Evolutionary conservation across 2,797 vertebrate genomes (phyloP).

Genomic region (Gorsachius magnificus): DNA sequence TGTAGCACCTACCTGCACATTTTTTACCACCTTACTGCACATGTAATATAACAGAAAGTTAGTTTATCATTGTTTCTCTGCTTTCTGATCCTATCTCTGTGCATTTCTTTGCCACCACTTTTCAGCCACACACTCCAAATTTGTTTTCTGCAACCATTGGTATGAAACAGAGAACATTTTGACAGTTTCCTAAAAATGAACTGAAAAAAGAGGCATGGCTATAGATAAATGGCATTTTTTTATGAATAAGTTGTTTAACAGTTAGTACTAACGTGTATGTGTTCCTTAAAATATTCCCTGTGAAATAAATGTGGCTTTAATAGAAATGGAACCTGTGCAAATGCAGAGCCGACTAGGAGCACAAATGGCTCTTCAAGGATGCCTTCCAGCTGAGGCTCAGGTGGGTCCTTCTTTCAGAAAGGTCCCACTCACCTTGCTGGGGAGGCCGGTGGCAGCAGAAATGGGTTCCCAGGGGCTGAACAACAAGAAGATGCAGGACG

Average conservation of each 20-base stretch:
- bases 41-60: neutral
- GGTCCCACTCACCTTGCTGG: neutral
- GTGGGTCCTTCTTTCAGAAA: neutral
- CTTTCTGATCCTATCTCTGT: neutral
- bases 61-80: neutral
- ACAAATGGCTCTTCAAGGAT: neutral
- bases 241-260: neutral
- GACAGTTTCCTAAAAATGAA: neutral
- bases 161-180: neutral
- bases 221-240: neutral
- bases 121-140: neutral
- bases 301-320: neutral
- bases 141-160: neutral
- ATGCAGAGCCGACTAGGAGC: neutral
- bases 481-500: neutral
- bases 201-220: neutral
- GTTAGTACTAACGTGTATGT: neutral
- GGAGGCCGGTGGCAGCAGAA: neutral
- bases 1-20: neutral
- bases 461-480: fast-evolving
- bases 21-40: neutral
- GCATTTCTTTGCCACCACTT: neutral
- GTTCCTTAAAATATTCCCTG: neutral
- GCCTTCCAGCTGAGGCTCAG: neutral
- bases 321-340: neutral